phyloP scores from a whole-genome alignment of 2,797 vertebrate genomes.

The Gadopsis bispinosus region DNA sequence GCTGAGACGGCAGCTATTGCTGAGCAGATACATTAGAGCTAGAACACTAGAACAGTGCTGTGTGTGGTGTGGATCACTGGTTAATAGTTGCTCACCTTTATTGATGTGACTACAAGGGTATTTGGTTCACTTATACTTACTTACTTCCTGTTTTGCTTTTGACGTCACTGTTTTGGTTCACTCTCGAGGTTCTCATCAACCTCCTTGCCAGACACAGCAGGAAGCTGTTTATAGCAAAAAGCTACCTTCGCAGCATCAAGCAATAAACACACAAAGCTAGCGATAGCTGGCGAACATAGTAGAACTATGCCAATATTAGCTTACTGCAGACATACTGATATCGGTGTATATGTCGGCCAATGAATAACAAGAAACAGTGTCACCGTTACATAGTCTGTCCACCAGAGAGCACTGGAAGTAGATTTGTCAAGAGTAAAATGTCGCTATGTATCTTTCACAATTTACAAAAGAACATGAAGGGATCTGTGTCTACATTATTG shows the following conservation, averaged over 20 bases:
- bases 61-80: background rate
- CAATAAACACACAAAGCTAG: background rate
- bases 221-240: background rate
- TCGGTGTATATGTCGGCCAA: too few species aligned
- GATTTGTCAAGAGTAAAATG: too few species aligned
- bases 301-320: background rate
- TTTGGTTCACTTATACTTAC: background rate
- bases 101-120: background rate
- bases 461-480: too few species aligned
- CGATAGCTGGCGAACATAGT: too few species aligned
- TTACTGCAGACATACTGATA: background rate
- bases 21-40: slow-evolving; percentile 13
- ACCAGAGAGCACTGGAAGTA: too few species aligned
- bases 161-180: background rate
- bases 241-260: background rate
- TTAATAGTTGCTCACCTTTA: background rate
- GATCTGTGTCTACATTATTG: too few species aligned
- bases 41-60: background rate
- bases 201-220: background rate
- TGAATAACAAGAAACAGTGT: too few species aligned
- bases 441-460: too few species aligned
- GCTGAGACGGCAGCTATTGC: slow-evolving; percentile 8
- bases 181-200: background rate
- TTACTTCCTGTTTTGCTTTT: background rate
- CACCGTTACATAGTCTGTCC: too few species aligned